Conservation (phyloP, 2,113 vertebrate genomes). For the Emydura subglobosa region DNA sequence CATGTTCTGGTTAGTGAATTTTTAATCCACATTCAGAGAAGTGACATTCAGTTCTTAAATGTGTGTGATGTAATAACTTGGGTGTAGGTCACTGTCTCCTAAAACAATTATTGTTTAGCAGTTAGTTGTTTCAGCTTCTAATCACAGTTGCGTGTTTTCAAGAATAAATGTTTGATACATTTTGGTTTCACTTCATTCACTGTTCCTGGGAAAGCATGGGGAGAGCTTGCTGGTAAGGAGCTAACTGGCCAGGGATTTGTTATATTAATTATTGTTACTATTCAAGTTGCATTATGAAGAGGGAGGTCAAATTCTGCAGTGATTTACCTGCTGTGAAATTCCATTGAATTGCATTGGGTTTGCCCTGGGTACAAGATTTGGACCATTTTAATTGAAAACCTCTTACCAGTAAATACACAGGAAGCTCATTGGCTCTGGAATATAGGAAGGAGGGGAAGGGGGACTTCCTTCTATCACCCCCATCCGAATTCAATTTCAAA, state of each 20-base stretch:
- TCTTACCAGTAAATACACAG: neutral
- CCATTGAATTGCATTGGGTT: neutral
- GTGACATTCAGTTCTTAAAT: neutral
- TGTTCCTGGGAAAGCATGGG: neutral
- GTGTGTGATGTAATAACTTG: neutral
- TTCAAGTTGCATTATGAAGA: rapidly evolving
- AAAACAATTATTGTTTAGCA: neutral
- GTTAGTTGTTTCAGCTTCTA: neutral
- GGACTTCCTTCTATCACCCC: neutral
- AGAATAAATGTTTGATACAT: neutral
- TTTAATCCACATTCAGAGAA: neutral
- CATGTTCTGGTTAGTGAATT: neutral
- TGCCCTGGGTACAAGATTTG: rapidly evolving
- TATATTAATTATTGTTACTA: neutral
- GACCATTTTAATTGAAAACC: neutral
- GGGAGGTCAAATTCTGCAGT: neutral
- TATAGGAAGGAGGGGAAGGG: neutral
- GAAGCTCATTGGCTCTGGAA: neutral
- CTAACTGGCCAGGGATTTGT: neutral
- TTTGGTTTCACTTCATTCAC: neutral
- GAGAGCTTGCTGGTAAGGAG: neutral
- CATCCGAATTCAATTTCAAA: neutral
- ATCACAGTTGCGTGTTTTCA: neutral
- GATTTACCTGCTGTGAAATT: neutral
- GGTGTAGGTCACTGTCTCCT: no score